Base-by-base conservation (phyloP, 2,888 invertebrate genomes). In the Embidobia sp. region DNA sequence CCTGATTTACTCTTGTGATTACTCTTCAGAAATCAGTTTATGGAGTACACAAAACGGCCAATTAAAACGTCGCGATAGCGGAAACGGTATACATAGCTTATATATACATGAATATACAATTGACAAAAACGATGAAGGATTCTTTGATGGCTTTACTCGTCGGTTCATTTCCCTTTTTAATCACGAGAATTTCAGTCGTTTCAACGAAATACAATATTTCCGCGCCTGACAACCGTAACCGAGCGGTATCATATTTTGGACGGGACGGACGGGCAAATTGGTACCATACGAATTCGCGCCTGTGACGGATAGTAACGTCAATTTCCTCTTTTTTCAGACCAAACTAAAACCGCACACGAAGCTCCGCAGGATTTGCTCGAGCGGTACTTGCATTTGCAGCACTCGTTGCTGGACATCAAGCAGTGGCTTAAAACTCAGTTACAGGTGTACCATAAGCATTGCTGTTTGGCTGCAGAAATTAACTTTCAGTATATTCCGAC, bases 211-310 rank as follows among this genome's bases (percentile, higher is more conserved):
- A 67, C 63, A 63, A 75, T 75, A 75, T 67, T 75, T 75, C 67
- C 75, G 74, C 74, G 74, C 74, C 59, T 75, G 61, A 42, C 75
- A 67, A 70, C 59, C 61, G 53, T 74, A 67, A 61, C 57, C 57
- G 26, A 27, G 6, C 15, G 29, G 10, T 59, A 59, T 59, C 61
- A 33, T 33, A 51, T 69, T 59, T 61, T 61, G 35, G 61, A 35
- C 27, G 42, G 33, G 51, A 59, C 27, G 51, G 16, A 61, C 44
- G 40, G 15, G 42, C 49, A 37, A 59, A 51, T 70, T 70, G 35
- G 59, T 27, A 26, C 6, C 35, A 13, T 19, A 2, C 15, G 16
- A 48, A 31, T 42, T 19, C 10, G 31, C 5, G 42, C 18, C 11
- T 37, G 3, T 37, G 18, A n/a, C n/a, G n/a, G n/a, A n/a, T 49